Evolutionary conservation across 2,888 invertebrate genomes (phyloP), one percentile per base, ranked within the genome.

Genomic region (Apamea crenata): DNA sequence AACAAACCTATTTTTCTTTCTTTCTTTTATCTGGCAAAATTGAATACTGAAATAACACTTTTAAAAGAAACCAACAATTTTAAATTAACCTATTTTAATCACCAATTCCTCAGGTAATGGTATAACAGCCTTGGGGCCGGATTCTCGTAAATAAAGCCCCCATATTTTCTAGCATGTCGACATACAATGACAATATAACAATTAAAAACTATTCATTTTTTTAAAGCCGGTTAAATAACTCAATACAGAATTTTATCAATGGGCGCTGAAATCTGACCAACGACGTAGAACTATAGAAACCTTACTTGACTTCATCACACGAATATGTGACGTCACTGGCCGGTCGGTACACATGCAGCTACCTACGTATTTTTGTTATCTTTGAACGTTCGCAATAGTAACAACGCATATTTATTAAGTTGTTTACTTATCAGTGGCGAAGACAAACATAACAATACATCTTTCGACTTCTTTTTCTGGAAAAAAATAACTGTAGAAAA

Each of bases 251-350:
- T 56, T 79, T 56, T 25, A 56, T 79, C 56, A 79, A 79, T 79
- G 79, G 53, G 36, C 40, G n/a, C 53, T 56, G 44, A 25, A 53
- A 47, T 44, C 32, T 70, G 10, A 65, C 29, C 8, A 21, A 12
- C 5, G 44, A 72, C 29, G 32, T 44, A 70, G 47, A 56, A 56
- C 47, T 68, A 40, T 47, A 32, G 71, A 44, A 36, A 59, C 40
- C 66, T 47, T 67, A 50, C 47, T 67, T 36, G 47, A 66, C 32
- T 73, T n/a, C 40, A 66, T 59, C 50, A 44, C 67, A 61, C 47
- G 6, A n/a, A n/a, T 25, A 10, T 14, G 14, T 79, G 79, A 79
- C 78, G 78, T 79, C 78, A 79, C 36, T 29, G 16, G 2, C 12
- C 25, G 32, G 8, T 53, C 29, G n/a, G 21, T 44, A 53, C 77